A percentile compares a stretch with the other conserved stretches of the same genome.
These are phyloP conservation scores for Capitella teleta DNA, from an alignment of 1,140 invertebrate species.

Conservation along the genomic window DNA sequence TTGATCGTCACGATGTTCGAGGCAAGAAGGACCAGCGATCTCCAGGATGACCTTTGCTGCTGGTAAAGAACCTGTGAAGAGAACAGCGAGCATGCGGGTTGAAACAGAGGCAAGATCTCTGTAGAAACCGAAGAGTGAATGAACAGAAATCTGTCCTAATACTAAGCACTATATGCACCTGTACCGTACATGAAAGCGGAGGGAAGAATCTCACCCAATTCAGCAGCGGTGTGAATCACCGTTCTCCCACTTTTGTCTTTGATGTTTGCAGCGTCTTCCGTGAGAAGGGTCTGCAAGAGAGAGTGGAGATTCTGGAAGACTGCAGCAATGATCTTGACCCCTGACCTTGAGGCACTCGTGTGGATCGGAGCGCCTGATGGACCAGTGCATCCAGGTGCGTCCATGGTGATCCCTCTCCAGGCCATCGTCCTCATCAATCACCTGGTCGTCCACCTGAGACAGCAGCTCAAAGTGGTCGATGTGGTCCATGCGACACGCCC, in stretches of 20 bases:
- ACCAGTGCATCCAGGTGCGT: conserved; percentile 42
- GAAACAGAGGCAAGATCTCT: neutral
- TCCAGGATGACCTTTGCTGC: conserved; percentile 36
- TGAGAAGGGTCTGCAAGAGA: conserved; percentile 10
- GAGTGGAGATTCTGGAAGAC: too few species aligned
- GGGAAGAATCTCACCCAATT: conserved; percentile 12
- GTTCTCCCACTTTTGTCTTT: conserved; percentile 15
- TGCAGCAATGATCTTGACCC: neutral
- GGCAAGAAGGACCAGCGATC: conserved; percentile 23
- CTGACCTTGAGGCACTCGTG: conserved; percentile 38
- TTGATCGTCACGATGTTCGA: conserved; percentile 29
- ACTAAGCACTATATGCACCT: neutral
- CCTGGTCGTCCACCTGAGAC: conserved; percentile 16
- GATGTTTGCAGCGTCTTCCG: conserved; percentile 8
- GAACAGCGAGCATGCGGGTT: too few species aligned
- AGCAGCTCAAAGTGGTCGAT: conserved; percentile 38
- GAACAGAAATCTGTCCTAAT: neutral
- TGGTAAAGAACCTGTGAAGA: conserved; percentile 28
- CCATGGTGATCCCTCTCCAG: conserved; percentile 36
- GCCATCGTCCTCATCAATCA: conserved; percentile 25
- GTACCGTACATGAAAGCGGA: neutral
- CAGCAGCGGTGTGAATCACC: conserved; percentile 16
- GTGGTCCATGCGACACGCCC: conserved; percentile 41
- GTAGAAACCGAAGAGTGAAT: neutral
- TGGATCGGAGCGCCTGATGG: conserved; percentile 34